Evolutionary conservation across 2,113 vertebrate species (phyloP).

Genomic region (Bos javanicus): DNA sequence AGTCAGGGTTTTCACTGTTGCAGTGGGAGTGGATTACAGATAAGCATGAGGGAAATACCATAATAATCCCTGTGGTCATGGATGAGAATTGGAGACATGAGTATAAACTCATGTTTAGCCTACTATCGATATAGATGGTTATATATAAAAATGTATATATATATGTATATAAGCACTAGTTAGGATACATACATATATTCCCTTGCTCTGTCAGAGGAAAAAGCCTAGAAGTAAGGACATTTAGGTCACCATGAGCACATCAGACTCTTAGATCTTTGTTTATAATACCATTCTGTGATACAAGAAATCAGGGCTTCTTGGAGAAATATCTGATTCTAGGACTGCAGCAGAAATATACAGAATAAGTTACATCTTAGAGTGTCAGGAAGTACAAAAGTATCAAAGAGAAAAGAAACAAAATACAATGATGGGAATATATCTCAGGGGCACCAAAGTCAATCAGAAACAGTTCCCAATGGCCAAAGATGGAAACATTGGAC

Average conservation of each 20-base stretch:
- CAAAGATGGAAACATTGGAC: neutral
- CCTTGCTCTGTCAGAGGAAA: neutral
- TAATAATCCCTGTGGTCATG: neutral
- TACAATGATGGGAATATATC: neutral
- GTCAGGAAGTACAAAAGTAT: neutral
- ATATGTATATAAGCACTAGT: neutral
- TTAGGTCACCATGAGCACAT: neutral
- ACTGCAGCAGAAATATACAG: neutral
- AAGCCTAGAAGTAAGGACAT: neutral
- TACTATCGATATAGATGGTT: neutral
- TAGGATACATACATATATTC: neutral
- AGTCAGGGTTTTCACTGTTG: neutral
- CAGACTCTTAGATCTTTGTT: neutral
- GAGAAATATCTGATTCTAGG: neutral
- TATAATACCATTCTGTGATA: neutral
- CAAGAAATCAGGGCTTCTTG: neutral
- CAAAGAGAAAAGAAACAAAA: neutral
- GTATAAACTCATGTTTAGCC: neutral
- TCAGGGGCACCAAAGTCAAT: neutral
- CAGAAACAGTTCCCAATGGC: neutral
- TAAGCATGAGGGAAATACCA: neutral
- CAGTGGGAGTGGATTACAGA: neutral
- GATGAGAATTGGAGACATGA: neutral
- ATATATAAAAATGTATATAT: neutral
- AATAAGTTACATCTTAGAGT: neutral